Percentiles rank a stretch among this genome's conserved stretches.
Evolutionary conservation across 2,797 vertebrate genomes (phyloP).

Genomic region (Sciurus vulgaris): DNA sequence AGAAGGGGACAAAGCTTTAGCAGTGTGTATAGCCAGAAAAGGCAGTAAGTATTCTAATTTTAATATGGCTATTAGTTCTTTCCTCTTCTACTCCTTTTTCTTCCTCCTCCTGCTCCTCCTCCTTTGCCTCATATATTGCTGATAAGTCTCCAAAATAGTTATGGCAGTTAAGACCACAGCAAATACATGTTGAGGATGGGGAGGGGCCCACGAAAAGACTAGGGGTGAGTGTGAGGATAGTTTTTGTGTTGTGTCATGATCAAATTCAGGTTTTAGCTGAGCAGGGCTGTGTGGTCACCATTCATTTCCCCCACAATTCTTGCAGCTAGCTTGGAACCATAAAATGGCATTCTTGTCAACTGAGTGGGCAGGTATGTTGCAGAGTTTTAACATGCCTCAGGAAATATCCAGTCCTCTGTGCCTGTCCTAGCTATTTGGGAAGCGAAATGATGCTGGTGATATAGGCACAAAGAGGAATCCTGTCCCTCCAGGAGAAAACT

Average conservation of each 20-base stretch:
- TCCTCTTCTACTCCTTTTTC: background rate
- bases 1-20: background rate
- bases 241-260: background rate
- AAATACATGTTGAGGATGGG: background rate
- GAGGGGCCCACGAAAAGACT: background rate
- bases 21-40: background rate
- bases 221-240: background rate
- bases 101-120: background rate
- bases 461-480: background rate
- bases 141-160: background rate
- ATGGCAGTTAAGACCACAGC: background rate
- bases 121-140: background rate
- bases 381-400: background rate
- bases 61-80: background rate
- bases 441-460: background rate
- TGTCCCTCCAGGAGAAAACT: background rate
- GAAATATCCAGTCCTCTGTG: background rate
- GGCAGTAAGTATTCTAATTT: background rate
- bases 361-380: background rate
- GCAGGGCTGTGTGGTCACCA: background rate
- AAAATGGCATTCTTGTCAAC: background rate
- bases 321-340: background rate
- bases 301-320: background rate
- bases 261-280: background rate
- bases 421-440: accelerated